Evolutionary conservation across 2,888 invertebrate species (phyloP), one percentile per base, ranked within the genome.

Genomic region (Drosophila siamana): DNA sequence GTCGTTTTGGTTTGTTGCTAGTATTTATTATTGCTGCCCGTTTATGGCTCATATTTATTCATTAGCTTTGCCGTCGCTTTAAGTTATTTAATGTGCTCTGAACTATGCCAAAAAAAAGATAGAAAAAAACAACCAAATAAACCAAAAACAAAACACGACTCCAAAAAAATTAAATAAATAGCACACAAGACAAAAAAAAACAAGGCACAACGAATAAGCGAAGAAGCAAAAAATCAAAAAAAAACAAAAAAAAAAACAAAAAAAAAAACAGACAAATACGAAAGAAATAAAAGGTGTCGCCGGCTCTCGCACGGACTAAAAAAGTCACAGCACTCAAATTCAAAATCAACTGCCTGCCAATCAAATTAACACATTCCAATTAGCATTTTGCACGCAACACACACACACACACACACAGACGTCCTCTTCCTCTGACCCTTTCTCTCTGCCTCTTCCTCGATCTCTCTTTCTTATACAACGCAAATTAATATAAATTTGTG

Each of bases 351-450:
- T 52, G 71, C 47, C 83, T 83, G 83, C 86, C 86, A 83, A 83
- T 86, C 86, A 83, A 83, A 83, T 83, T 86, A 83, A 86, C 83
- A 83, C 83, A 83, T 83, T 82, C 79, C 77, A 82, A 82, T 85
- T 85, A 85, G 77, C 82, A 85, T 82, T 85, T 78, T 47, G 46
- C 56, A 48, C 46, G 16, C 59, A 60, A 54, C 33, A 38, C 57
- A 33, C 46, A 43, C 54, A 63, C 46, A 33, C 19, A 22, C 11
- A 43, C 19, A 24, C n/a, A 3, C 9, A 40, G 33, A 33, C 8
- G n/a, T n/a, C n/a, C n/a, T n/a, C n/a, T n/a, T n/a, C n/a, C n/a
- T n/a, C n/a, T n/a, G n/a, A n/a, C n/a, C n/a, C n/a, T n/a, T n/a
- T n/a, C n/a, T 9, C 30, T 33, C n/a, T 11, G 26, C 52, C 44